phyloP scores from a whole-genome alignment of 2,888 invertebrate genomes.

The Incurvaria masculella region DNA sequence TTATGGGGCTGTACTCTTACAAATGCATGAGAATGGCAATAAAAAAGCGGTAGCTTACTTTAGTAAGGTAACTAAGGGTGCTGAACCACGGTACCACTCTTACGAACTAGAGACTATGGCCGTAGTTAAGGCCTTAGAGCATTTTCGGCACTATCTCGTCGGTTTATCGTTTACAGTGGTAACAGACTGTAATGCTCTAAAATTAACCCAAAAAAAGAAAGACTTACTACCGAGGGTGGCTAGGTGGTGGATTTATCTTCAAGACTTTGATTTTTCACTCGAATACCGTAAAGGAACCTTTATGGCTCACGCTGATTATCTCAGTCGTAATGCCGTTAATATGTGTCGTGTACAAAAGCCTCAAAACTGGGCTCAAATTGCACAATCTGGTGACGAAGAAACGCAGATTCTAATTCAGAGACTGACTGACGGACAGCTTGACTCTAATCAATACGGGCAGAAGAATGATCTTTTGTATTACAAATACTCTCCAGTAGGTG shows the following conservation, averaged over 20 bases:
- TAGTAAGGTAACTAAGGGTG: slow-evolving; percentile 16
- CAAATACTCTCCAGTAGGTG: slow-evolving; percentile 12
- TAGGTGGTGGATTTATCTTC: slow-evolving; percentile 16
- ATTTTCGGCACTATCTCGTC: slow-evolving; percentile 7
- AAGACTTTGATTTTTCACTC: slow-evolving; percentile 5
- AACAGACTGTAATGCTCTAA: slow-evolving; percentile 11
- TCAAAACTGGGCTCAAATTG: slow-evolving; percentile 15
- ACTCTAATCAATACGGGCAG: slow-evolving; percentile 11
- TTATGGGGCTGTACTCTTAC: slow-evolving; percentile 17
- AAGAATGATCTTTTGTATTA: slow-evolving; percentile 12
- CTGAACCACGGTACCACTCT: slow-evolving; percentile 8
- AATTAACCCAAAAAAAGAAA: slow-evolving; percentile 14
- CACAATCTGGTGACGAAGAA: slow-evolving; percentile 17
- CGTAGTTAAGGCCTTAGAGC: slow-evolving; percentile 7
- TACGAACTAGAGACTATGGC: not conserved
- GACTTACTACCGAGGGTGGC: slow-evolving; percentile 14
- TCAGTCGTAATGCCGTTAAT: slow-evolving; percentile 13
- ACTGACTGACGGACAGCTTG: slow-evolving; percentile 15
- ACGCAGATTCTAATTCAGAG: slow-evolving; percentile 15
- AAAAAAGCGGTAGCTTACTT: slow-evolving; percentile 17
- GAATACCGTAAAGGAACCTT: slow-evolving; percentile 15
- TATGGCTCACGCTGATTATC: slow-evolving; percentile 14
- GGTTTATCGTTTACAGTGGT: slow-evolving; percentile 5
- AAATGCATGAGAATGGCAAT: slow-evolving; percentile 7
- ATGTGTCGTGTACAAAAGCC: slow-evolving; percentile 7